phyloP scores from a whole-genome alignment of 2,888 invertebrate genomes.

The Torymus aiolomorphi region DNA sequence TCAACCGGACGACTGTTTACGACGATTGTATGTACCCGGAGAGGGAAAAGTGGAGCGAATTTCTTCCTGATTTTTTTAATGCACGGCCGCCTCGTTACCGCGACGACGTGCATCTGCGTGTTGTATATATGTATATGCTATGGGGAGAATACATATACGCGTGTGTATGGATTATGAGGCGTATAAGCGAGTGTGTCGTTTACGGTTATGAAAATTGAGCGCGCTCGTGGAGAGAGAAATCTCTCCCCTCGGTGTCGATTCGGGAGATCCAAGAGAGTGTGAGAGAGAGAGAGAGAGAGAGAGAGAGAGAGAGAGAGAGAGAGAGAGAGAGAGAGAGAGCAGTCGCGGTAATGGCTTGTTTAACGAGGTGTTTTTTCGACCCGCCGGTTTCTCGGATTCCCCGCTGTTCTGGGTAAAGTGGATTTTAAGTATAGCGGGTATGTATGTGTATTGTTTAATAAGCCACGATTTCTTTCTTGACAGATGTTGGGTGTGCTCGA shows the following conservation, averaged over 20 bases:
- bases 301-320: too few relatives aligned
- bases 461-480: too few relatives aligned
- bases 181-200: neutral
- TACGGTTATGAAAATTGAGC: neutral
- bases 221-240: neutral
- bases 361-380: neutral
- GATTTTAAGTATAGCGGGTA: too few relatives aligned
- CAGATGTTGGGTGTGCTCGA: too few relatives aligned
- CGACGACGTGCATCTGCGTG: neutral
- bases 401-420: too few relatives aligned
- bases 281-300: too few relatives aligned
- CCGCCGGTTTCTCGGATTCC: neutral
- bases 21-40: neutral
- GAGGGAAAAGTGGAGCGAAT: conserved; percentile 31
- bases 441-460: too few relatives aligned
- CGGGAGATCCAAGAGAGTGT: too few relatives aligned
- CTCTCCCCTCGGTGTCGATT: neutral
- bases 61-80: neutral
- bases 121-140: neutral
- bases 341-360: too few relatives aligned
- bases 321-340: too few relatives aligned
- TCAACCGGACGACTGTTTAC: conserved; percentile 18
- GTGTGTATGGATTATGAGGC: neutral
- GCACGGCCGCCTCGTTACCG: neutral
- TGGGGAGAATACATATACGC: neutral